Evolutionary conservation across 2,113 vertebrate genomes (phyloP).

Genomic region (Hyperoodon ampullatus): DNA sequence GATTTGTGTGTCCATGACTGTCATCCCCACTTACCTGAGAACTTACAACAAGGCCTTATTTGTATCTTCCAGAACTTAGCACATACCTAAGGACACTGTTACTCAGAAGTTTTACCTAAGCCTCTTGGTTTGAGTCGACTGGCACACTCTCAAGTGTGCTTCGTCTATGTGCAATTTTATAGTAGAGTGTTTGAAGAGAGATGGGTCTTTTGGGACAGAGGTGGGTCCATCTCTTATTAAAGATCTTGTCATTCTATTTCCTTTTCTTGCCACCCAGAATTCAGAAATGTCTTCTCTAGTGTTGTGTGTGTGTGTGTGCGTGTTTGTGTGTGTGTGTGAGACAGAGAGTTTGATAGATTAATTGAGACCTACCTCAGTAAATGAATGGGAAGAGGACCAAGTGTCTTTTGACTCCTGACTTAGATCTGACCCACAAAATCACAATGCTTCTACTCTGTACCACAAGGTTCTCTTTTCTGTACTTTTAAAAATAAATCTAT

Average conservation of each 20-base stretch:
- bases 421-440: not conserved
- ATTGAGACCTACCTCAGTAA: not conserved
- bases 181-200: not conserved
- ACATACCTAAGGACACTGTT: no score
- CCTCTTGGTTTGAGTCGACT: not conserved
- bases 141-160: not conserved
- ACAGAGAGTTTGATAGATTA: not conserved
- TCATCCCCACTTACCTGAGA: not conserved
- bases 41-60: not conserved
- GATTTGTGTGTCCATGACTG: not conserved
- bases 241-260: slow-evolving; percentile 57
- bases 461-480: slow-evolving; percentile 18
- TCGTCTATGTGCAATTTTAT: not conserved
- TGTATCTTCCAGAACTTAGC: not conserved
- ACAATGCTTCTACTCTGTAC: not conserved
- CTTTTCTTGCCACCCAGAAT: slow-evolving; percentile 14
- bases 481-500: slow-evolving; percentile 48
- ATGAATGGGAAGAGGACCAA: slow-evolving; percentile 12
- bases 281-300: not conserved
- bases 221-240: not conserved
- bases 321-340: not conserved
- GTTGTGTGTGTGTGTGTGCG: not conserved
- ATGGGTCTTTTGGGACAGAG: not conserved
- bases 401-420: not conserved
- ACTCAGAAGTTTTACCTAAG: not conserved